Evolutionary conservation across 2,113 vertebrate genomes (phyloP), one percentile per base, ranked within the genome.

Genomic region (Hiodon alosoides): DNA sequence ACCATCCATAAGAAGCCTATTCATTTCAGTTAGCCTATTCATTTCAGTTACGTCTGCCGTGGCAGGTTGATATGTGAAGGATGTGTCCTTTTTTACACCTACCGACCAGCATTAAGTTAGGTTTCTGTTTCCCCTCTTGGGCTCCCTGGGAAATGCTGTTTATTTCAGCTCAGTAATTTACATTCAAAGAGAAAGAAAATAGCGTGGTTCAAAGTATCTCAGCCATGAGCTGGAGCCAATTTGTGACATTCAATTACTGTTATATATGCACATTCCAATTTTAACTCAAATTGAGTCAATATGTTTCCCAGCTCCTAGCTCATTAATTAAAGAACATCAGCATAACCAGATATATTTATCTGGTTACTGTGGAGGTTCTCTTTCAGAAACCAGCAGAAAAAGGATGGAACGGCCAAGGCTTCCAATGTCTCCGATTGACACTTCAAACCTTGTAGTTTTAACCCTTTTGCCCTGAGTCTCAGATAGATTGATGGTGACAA

Each of bases 1-100:
- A 16, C 55, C 52, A 69, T 69, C 70, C 55, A 31, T 71, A 71
- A 71, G 48, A 47, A 71, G 46, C 52, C 46, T 17, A 48, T 58
- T 59, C 69, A 48, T 72, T 72, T 61, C 48, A 61, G 71, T 7
- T 72, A 71, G 46, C 52, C 46, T 17, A 48, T 58, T 59, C 69
- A 48, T 72, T 72, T 61, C 48, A 61, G 71, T 7, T 72, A 14
- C 11, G 3, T 10, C 58, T 50, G 47, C 31, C 60, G 50, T 50
- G 47, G 58, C 55, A 72, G 58, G 58, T 17, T 10, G 10, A 57
- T 31, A 57, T 7, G 10, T 10, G 10, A 55, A 62, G n/a, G 46
- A 52, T 61, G 46, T 61, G 13, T 62, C 71, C 47, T 51, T 50
- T 51, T 62, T 17, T 61, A 52, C n/a, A 59, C 58, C 31, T 50